Evolutionary conservation across 2,797 vertebrate species (phyloP), one percentile per base, ranked within the genome.

Genomic region (Phoebastria nigripes): DNA sequence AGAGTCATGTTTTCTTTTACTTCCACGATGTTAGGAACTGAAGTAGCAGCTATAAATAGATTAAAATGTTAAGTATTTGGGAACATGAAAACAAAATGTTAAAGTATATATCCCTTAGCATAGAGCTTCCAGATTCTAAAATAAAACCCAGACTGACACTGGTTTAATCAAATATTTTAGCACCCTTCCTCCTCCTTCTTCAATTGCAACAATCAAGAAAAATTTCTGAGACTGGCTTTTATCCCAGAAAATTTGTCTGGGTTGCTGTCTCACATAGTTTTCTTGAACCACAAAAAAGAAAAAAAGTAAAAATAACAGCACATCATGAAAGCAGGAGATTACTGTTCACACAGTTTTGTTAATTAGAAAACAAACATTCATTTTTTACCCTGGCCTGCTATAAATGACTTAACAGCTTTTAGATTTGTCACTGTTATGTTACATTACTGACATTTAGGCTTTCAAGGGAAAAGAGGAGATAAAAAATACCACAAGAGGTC

Each of bases 1-100:
- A 99, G 99, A 66, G 99, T 99, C 99, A 99, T 99, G 97, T 99
- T 99, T 98, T 99, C 99, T 96, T 99, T 99, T 94, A 99, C 98
- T 98, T 99, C 99, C 33, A 97, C 97, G 33, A 99, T 96, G 49
- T 99, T 98, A 90, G 99, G 98, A 97, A 99, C 98, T 59, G 99
- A 99, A 94, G 98, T 99, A 97, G 98, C 97, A 89, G 97, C 99
- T 99, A 96, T 92, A 98, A 98, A 97, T 97, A 97, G 95, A 98
- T 92, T 62, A 93, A 92, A 90, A 90, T 93, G 91, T 94, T 84
- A 96, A 96, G 80, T 92, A 93, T 93, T 85, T 93, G 69, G 82
- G 95, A 96, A 93, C 51, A 69, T 63, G 59, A 90, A 97, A 97
- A 93, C 74, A 94, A 96, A 97, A 95, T 70, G 67, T 81, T 86